These are phyloP conservation scores for Fundulus diaphanus DNA, from an alignment of 2,797 vertebrate genomes.

Conservation along the genomic window DNA sequence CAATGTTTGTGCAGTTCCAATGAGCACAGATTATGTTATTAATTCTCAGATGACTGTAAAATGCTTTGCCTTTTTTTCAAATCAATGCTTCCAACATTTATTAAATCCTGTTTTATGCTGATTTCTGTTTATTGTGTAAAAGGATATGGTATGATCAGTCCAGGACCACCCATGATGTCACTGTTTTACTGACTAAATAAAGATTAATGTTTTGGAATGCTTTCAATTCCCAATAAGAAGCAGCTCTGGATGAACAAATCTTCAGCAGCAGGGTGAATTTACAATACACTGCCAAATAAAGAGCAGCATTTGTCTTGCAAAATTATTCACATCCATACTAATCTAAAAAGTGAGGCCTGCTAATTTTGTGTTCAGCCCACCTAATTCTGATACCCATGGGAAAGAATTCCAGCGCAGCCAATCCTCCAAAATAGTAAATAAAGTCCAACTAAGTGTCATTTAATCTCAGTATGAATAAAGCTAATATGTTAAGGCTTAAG, in stretches of 20 bases:
- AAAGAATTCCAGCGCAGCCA: background rate
- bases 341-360: background rate
- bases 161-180: conserved; percentile 17
- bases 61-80: conserved; percentile 13
- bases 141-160: conserved; percentile 33
- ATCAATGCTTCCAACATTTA: background rate
- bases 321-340: background rate
- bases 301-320: background rate
- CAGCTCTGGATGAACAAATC: conserved; percentile 55
- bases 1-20: conserved; percentile 26
- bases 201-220: conserved; percentile 40
- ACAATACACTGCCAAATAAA: conserved; percentile 36
- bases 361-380: background rate
- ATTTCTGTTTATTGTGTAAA: conserved; percentile 13
- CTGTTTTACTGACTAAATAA: background rate
- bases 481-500: background rate
- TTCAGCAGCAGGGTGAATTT: conserved; percentile 38
- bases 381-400: background rate
- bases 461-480: background rate
- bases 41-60: conserved; percentile 30
- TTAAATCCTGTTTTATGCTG: conserved; percentile 24
- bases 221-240: conserved; percentile 43
- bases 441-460: background rate
- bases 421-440: background rate
- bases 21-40: conserved; percentile 15